Conservation (phyloP, 2,113 vertebrate genomes). For the Pongo pygmaeus region DNA sequence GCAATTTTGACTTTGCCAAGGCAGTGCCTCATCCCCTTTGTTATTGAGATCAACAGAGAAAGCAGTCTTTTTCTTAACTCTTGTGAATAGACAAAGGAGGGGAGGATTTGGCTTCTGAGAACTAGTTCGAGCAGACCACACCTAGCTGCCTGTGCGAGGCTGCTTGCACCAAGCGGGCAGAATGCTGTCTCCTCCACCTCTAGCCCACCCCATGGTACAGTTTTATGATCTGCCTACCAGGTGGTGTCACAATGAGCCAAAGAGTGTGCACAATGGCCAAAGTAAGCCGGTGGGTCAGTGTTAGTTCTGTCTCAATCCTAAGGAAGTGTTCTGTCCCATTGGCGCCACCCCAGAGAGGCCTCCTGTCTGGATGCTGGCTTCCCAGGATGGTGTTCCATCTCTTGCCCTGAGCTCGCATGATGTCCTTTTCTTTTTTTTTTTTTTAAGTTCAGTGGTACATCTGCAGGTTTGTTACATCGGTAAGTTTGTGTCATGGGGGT, state of each 20-base stretch:
- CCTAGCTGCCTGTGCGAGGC: background rate
- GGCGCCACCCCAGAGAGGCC: background rate
- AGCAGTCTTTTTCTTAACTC: background rate
- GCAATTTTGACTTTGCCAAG: background rate
- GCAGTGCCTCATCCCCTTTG: background rate
- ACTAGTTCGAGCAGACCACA: constrained; percentile 52
- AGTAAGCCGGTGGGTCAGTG: background rate
- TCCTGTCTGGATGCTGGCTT: background rate
- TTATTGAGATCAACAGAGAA: background rate
- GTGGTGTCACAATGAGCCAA: background rate
- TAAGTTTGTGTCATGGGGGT: no score
- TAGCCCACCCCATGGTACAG: background rate
- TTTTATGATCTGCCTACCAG: background rate
- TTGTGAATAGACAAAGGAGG: constrained; percentile 47
- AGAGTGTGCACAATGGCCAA: background rate
- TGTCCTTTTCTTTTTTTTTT: background rate
- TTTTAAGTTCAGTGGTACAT: no score
- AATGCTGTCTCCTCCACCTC: background rate
- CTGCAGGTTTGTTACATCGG: no score
- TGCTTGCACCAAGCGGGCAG: background rate
- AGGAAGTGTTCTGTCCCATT: background rate
- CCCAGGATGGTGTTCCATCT: background rate
- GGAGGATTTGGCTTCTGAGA: background rate
- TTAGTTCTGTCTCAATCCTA: background rate
- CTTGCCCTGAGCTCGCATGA: background rate